Conservation (phyloP, 2,888 invertebrate species). For the Ametastegia equiseti region DNA sequence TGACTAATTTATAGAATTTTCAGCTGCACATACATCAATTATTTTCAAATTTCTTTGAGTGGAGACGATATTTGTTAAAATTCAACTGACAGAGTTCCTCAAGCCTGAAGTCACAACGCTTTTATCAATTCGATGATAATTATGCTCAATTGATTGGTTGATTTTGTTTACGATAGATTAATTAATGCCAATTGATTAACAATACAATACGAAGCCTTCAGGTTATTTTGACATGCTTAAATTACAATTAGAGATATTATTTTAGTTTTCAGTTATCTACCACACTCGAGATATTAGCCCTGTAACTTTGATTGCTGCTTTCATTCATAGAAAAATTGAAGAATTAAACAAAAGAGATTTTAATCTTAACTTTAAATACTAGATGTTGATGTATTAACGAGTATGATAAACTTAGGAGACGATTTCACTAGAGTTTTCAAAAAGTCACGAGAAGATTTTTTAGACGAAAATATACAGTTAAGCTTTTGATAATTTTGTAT, state of each 20-base stretch:
- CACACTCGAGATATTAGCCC: not conserved
- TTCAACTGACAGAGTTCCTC: not conserved
- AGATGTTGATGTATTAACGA: not conserved
- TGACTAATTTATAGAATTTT: no score
- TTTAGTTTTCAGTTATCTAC: not conserved
- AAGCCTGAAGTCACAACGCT: not conserved
- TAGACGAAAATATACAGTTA: not conserved
- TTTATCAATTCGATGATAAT: not conserved
- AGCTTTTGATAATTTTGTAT: not conserved
- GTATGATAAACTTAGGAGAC: not conserved
- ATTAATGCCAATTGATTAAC: not conserved
- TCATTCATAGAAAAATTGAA: not conserved
- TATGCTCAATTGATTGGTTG: not conserved
- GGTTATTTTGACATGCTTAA: not conserved
- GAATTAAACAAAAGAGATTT: not conserved
- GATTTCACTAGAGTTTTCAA: not conserved
- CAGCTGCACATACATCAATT: not conserved
- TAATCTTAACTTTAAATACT: not conserved
- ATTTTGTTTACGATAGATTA: not conserved
- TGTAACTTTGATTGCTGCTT: not conserved
- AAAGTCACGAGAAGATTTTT: not conserved
- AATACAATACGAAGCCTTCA: not conserved
- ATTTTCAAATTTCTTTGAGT: not conserved
- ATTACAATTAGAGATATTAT: not conserved
- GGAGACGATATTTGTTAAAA: not conserved